Conservation (phyloP, 1,140 invertebrate genomes). For the Drosophila navojoa region DNA sequence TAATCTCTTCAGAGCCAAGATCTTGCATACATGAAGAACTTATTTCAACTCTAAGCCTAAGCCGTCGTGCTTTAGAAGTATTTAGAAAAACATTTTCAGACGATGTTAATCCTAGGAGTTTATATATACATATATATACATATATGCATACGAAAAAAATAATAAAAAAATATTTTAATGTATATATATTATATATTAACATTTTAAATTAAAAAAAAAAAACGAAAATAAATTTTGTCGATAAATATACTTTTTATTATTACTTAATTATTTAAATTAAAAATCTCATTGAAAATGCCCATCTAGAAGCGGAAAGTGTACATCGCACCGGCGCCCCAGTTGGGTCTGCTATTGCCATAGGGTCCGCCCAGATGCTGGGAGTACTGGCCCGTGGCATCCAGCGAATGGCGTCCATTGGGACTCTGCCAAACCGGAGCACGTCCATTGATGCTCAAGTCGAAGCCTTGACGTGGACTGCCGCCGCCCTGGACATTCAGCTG, state of each 20-base stretch:
- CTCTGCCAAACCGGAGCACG: constrained; percentile 72
- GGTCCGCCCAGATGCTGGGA: constrained; percentile 74
- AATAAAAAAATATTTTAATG: too few species aligned
- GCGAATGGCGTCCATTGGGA: constrained; percentile 66
- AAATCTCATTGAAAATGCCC: neutral
- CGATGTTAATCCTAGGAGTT: too few species aligned
- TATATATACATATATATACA: too few species aligned
- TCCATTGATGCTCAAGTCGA: constrained; percentile 63
- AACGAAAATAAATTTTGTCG: too few species aligned
- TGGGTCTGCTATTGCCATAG: constrained; percentile 72
- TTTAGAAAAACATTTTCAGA: too few species aligned
- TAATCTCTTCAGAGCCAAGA: too few species aligned
- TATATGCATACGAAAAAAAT: too few species aligned
- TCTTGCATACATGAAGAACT: too few species aligned
- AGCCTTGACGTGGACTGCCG: constrained; percentile 63
- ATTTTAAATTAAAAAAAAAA: neutral
- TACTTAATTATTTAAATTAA: neutral
- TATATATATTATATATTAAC: too few species aligned
- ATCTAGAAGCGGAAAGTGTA: constrained; percentile 67
- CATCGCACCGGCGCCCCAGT: constrained; percentile 59
- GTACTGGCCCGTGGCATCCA: constrained; percentile 69
- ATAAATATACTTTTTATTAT: neutral
- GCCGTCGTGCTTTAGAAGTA: too few species aligned
- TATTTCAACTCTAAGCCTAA: too few species aligned
- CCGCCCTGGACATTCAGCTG: constrained; percentile 58